Evolutionary conservation across 2,113 vertebrate genomes (phyloP).

Genomic region (Balaeniceps rex): DNA sequence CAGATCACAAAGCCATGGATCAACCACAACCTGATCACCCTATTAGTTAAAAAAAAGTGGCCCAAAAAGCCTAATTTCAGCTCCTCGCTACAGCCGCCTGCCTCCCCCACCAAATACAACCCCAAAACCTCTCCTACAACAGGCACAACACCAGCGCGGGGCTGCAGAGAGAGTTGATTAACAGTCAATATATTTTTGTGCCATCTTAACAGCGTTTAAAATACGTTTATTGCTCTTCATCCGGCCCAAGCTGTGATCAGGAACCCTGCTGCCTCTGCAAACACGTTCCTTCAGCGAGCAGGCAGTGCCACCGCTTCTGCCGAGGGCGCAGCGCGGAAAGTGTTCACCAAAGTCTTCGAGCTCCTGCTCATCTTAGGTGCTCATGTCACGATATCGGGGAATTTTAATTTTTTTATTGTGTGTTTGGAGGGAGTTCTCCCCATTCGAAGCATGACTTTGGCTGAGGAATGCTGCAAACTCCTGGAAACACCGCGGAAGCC

Average conservation of each 20-base stretch:
- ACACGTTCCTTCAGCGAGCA: rapidly evolving
- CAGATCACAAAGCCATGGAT: not conserved
- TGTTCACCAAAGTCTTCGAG: not conserved
- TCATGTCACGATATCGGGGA: rapidly evolving
- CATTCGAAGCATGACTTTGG: rapidly evolving
- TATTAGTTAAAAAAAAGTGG: rapidly evolving
- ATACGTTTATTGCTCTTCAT: not conserved
- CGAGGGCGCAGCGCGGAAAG: rapidly evolving
- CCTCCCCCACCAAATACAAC: not conserved
- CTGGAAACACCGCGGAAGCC: not conserved
- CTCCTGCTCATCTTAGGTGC: not conserved
- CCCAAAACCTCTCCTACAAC: not conserved
- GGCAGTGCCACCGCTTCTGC: not conserved
- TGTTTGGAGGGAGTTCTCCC: not conserved
- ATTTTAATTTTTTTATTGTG: not conserved
- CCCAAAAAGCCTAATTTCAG: not conserved
- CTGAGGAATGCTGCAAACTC: not conserved
- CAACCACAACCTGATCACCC: rapidly evolving
- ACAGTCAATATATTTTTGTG: not conserved
- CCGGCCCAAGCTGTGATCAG: rapidly evolving
- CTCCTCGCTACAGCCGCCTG: not conserved
- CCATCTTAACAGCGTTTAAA: not conserved
- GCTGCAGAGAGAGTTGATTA: not conserved
- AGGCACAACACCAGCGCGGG: rapidly evolving
- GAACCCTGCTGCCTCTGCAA: not conserved